Base-by-base conservation (phyloP, 2,113 vertebrate genomes). In the Acrocephalus kingi region DNA sequence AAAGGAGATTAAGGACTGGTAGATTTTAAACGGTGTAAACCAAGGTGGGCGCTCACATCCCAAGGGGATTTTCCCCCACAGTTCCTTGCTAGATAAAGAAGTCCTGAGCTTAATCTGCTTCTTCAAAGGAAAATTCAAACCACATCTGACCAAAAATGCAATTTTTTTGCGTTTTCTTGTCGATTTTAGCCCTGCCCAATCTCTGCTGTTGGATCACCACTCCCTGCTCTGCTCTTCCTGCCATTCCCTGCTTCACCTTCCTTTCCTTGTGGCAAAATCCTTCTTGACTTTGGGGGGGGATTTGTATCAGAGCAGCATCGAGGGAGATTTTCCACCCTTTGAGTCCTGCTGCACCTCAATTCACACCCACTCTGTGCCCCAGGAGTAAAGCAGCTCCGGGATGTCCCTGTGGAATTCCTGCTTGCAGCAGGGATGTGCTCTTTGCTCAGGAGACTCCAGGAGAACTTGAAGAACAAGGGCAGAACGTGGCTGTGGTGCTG, bases 1-100 rank as follows among this genome's bases (percentile, higher is more conserved):
- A 73, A 73, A 94, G 90, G 81, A 92, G 94, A 85, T 95, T 86
- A 84, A 16, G 71, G 41, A 27, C 59, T 6, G 31, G 56, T 27
- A 27, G 83, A 23, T 58, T 91, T 78, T 59, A 12, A 73, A 39
- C 13, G 3, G 16, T 3, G 6, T 1, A 63, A 88, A 92, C 25
- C 45, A 18, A 93, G 84, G 81, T 74, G 74, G 59, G 18, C 35
- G 11, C 64, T 85, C 52, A 20, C 71, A 23, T 73, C 46, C 61
- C 45, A 33, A 67, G 46, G 18, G 4, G 3, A 31, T 48, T 63
- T 21, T 55, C 1, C 6, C 46, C 8, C 24, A 2, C 7, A 6
- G 10, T 11, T 48, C 24, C 52, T 61, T 0, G 1, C 39, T 3
- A 37, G 61, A 49, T 35, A 78, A 72, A 76, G 71, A 64, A 0